These are phyloP conservation scores for Myotis daubentonii DNA, from an alignment of 2,797 vertebrate species.

Conservation along the genomic window DNA sequence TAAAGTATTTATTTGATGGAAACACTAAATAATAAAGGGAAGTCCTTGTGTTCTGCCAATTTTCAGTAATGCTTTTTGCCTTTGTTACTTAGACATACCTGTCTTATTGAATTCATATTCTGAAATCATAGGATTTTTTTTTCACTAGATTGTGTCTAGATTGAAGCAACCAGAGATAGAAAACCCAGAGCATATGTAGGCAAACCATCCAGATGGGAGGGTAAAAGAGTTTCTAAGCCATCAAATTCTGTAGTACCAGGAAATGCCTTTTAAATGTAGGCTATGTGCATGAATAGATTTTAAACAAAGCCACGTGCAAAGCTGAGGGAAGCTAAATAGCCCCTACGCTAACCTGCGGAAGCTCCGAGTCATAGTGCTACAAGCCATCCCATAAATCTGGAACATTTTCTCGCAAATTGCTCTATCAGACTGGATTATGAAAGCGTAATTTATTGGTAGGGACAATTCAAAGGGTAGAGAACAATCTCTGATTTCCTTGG, in stretches of 20 bases:
- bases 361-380: neutral
- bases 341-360: neutral
- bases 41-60: constrained; percentile 17
- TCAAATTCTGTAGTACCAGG: neutral
- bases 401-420: neutral
- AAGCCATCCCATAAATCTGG: neutral
- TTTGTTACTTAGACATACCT: neutral
- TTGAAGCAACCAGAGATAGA: neutral
- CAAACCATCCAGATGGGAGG: neutral
- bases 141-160: neutral
- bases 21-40: constrained; percentile 33
- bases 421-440: neutral
- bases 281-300: neutral
- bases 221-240: neutral
- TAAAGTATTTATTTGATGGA: constrained; percentile 22
- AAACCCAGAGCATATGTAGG: neutral
- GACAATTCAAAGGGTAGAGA: neutral
- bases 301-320: neutral
- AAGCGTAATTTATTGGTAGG: neutral
- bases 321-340: neutral
- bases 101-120: constrained; percentile 23
- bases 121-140: constrained; percentile 41
- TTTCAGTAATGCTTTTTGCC: neutral
- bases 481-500: neutral
- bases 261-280: neutral